Base-by-base conservation (phyloP, 2,113 vertebrate species). In the Clarias magur region DNA sequence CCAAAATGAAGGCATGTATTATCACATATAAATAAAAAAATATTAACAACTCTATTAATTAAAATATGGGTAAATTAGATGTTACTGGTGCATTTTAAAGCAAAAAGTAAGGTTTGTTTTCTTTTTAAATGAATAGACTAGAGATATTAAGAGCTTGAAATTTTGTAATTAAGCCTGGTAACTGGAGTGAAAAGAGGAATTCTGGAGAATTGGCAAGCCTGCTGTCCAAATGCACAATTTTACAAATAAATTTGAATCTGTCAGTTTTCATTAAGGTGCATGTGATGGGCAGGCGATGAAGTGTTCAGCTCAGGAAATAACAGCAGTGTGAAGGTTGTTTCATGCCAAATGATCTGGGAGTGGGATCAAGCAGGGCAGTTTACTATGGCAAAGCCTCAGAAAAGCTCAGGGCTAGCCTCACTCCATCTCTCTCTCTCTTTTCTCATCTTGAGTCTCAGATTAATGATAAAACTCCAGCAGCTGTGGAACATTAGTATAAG, bases 111-210 rank as follows among this genome's bases (percentile, higher is more conserved):
- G 67, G 80, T 80, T 84, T 84, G 59, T 84, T 76, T 72, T 81
- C 70, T 5, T 60, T 84, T 65, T 84, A 82, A 34, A 88, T 82
- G 83, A 88, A 81, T 82, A 88, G 87, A 65, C 85, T 90, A 90
- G 89, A 89, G 78, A 87, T 87, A 89, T 89, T 88, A 91, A 89
- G 88, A 68, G 86, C 82, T 65, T 87, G 88, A 88, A 90, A 92
- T 90, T 78, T 82, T 87, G 89, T 88, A 88, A 90, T 91, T 91
- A 91, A 89, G 88, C 85, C 86, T 78, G 83, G 85, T 91, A 90
- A 90, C 88, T 90, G 91, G 73, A 89, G 85, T 91, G 92, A 87
- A 92, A 92, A 92, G 86, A 91, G 87, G 86, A 85, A 89, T 73
- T 65, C 38, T 89, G 84, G 87, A 82, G 91, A 84, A 85, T 25